These are phyloP conservation scores for Acipenser oxyrinchus DNA, from an alignment of 2,797 vertebrate species.

Conservation along the genomic window DNA sequence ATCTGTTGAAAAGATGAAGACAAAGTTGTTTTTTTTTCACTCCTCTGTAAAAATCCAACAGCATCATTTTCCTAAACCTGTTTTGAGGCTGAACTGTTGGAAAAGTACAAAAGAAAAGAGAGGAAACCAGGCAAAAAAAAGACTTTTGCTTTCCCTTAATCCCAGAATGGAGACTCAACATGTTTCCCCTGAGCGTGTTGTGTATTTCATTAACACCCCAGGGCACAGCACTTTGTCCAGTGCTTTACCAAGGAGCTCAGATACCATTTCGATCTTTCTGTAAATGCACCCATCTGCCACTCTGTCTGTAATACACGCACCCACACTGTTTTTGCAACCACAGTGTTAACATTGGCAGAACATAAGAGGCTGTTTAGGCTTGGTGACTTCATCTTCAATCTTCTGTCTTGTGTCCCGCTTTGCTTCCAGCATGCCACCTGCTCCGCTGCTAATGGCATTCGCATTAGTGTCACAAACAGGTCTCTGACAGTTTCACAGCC, in stretches of 20 bases:
- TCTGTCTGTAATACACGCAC: neutral
- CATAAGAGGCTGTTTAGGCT: too few species aligned
- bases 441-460: slow-evolving; percentile 23
- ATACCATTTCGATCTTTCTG: slow-evolving; percentile 6
- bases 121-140: neutral
- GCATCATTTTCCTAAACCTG: too few species aligned
- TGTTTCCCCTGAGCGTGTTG: slow-evolving; percentile 14
- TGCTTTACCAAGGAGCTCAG: slow-evolving; percentile 8
- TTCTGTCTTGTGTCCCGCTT: slow-evolving; percentile 11
- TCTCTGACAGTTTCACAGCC: slow-evolving; percentile 29
- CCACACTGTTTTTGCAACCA: too few species aligned
- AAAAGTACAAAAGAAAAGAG: neutral
- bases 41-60: too few species aligned
- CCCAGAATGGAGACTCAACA: neutral
- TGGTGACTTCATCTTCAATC: too few species aligned
- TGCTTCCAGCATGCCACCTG: slow-evolving; percentile 37
- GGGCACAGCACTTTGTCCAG: slow-evolving; percentile 15
- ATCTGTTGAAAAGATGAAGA: too few species aligned
- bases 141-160: slow-evolving; percentile 1
- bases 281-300: slow-evolving; percentile 3
- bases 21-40: too few species aligned
- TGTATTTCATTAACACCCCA: slow-evolving; percentile 8
- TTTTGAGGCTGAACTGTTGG: neutral
- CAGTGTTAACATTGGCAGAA: too few species aligned
- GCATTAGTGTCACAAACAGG: slow-evolving; percentile 25